phyloP scores from a whole-genome alignment of 2,797 vertebrate species.

The Scomberomorus guttatus region DNA sequence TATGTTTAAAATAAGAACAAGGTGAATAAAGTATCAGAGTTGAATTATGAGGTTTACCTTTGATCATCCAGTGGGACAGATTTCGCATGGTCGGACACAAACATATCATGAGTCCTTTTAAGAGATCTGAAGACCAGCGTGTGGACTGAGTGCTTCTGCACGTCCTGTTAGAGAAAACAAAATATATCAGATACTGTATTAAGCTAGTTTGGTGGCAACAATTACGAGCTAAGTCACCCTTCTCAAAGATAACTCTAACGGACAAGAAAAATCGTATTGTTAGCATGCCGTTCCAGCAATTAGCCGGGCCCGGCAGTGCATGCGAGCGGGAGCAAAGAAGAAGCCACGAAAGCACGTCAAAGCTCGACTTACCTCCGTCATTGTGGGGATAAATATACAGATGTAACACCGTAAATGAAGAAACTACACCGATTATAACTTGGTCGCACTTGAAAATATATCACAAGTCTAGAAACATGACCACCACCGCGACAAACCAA shows the following conservation, averaged over 20 bases:
- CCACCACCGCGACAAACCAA: not conserved
- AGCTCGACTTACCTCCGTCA: constrained; percentile 76
- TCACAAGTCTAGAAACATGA: constrained; percentile 31
- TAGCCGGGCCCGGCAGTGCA: constrained; percentile 44
- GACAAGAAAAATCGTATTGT: too few species aligned
- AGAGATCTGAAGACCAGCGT: constrained; percentile 98
- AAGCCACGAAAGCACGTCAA: accelerated
- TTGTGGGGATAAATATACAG: constrained; percentile 12
- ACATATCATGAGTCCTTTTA: constrained; percentile 99
- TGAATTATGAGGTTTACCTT: constrained; percentile 82
- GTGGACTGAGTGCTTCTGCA: constrained; percentile 99
- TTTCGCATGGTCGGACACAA: constrained; percentile 97
- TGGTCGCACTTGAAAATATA: not conserved
- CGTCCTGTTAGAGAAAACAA: constrained; percentile 86
- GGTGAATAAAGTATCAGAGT: not conserved
- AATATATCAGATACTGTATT: not conserved
- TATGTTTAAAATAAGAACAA: not conserved
- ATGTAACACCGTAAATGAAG: accelerated
- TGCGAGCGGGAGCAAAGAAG: constrained; percentile 6
- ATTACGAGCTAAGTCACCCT: not conserved
- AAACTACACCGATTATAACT: not conserved
- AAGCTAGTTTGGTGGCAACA: too few species aligned
- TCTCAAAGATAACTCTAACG: not conserved
- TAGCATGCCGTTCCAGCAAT: constrained; percentile 24
- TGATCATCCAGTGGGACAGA: constrained; percentile 90